Evolutionary conservation across 2,888 invertebrate species (phyloP).

Genomic region (Lampropteryx suffumata): DNA sequence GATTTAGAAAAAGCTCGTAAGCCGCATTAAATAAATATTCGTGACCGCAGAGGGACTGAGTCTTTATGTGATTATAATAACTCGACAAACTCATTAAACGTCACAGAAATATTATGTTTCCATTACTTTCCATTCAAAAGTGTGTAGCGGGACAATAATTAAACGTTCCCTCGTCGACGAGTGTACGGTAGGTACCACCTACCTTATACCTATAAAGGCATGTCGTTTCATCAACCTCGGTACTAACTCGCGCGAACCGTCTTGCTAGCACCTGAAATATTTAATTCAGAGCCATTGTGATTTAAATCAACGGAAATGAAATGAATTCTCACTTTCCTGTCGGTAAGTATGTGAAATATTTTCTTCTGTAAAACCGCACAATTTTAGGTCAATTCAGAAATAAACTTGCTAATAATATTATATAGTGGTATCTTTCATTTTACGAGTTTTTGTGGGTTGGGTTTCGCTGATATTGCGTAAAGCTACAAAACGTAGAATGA

Average conservation of each 20-base stretch:
- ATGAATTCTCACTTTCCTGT: constrained; percentile 45
- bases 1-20: constrained; percentile 26
- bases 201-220: too few relatives aligned
- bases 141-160: constrained; percentile 72
- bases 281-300: constrained; percentile 67
- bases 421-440: constrained; percentile 10
- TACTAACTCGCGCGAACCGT: constrained; percentile 62
- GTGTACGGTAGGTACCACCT: constrained; percentile 50
- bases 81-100: constrained; percentile 70
- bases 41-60: constrained; percentile 32
- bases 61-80: constrained; percentile 61
- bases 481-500: constrained; percentile 12
- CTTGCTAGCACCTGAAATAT: constrained; percentile 70
- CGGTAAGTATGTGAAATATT: constrained; percentile 12
- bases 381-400: constrained; percentile 15
- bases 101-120: constrained; percentile 66
- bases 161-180: constrained; percentile 71
- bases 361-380: constrained; percentile 4
- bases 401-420: constrained; percentile 16
- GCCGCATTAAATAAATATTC: constrained; percentile 25
- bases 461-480: constrained; percentile 19
- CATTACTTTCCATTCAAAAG: constrained; percentile 58
- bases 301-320: constrained; percentile 69
- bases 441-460: constrained; percentile 18
- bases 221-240: constrained; percentile 73